Percentiles rank a stretch among this genome's conserved stretches.
Evolutionary conservation across 2,113 vertebrate genomes (phyloP).

Genomic region (Cathartes aura): DNA sequence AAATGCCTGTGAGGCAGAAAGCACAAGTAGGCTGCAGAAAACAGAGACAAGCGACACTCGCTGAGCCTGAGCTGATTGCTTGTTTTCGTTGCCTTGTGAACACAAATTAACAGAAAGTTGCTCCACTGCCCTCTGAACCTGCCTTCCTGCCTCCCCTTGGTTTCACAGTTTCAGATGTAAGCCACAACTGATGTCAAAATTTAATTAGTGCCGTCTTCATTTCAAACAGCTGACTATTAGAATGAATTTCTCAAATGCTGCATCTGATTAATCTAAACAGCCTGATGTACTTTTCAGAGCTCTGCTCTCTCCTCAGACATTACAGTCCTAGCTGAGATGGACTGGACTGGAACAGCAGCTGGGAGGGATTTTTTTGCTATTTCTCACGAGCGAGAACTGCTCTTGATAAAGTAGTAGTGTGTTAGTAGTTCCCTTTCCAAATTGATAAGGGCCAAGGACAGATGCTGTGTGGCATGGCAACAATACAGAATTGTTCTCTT

Average conservation of each 20-base stretch:
- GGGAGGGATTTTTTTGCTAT: background rate
- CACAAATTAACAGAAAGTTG: background rate
- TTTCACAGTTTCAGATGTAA: background rate
- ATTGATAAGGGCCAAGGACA: background rate
- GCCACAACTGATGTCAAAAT: background rate
- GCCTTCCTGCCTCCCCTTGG: background rate
- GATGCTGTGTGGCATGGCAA: background rate
- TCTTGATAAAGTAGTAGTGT: background rate
- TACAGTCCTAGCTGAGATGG: background rate
- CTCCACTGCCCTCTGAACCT: background rate
- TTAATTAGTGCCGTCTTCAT: background rate
- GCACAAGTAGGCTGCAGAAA: background rate
- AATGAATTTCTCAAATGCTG: background rate
- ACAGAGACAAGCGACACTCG: background rate
- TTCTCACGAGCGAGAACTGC: background rate
- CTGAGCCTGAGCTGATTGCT: background rate
- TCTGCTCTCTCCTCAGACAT: background rate
- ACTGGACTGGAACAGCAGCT: background rate
- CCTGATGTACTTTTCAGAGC: background rate
- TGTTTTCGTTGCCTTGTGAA: background rate
- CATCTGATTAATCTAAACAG: background rate
- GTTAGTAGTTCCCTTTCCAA: constrained; percentile 10
- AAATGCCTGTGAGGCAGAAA: background rate
- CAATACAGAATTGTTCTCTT: background rate
- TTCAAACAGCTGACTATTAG: background rate